These are phyloP conservation scores for Pan paniscus DNA, from an alignment of 2,113 vertebrate genomes.

Conservation along the genomic window DNA sequence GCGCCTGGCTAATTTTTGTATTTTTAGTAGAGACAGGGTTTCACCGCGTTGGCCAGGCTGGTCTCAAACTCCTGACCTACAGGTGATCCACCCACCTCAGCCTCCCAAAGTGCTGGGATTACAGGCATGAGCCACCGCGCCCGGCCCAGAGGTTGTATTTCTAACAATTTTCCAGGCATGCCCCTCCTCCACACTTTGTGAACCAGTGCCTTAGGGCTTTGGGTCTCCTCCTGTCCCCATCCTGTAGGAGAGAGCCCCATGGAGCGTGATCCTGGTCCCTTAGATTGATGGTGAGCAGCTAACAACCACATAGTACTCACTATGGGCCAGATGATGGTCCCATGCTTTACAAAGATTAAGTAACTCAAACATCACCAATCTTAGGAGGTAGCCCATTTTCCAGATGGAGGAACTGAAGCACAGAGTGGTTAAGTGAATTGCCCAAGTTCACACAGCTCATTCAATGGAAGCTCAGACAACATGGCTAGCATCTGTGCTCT, in stretches of 20 bases:
- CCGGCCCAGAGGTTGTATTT: neutral
- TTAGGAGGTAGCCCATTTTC: neutral
- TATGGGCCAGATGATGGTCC: neutral
- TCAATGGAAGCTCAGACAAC: neutral
- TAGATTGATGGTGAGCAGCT: neutral
- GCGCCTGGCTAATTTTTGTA: too few species aligned
- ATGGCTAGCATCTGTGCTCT: neutral
- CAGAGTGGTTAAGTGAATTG: neutral
- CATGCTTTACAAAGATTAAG: neutral
- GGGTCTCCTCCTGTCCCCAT: neutral
- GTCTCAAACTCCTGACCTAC: too few species aligned
- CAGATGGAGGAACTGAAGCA: neutral
- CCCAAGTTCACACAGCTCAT: neutral
- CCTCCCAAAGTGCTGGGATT: too few species aligned
- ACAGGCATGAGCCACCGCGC: too few species aligned
- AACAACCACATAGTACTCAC: neutral
- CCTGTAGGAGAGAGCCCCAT: neutral
- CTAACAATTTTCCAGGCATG: neutral
- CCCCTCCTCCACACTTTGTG: neutral
- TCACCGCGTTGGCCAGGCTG: too few species aligned
- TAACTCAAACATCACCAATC: neutral
- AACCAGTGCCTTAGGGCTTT: neutral
- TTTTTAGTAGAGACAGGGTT: too few species aligned
- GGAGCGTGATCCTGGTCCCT: neutral
- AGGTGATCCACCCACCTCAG: too few species aligned